Evolutionary conservation across 2,888 invertebrate genomes (phyloP).

Genomic region (Notodonta ziczac): DNA sequence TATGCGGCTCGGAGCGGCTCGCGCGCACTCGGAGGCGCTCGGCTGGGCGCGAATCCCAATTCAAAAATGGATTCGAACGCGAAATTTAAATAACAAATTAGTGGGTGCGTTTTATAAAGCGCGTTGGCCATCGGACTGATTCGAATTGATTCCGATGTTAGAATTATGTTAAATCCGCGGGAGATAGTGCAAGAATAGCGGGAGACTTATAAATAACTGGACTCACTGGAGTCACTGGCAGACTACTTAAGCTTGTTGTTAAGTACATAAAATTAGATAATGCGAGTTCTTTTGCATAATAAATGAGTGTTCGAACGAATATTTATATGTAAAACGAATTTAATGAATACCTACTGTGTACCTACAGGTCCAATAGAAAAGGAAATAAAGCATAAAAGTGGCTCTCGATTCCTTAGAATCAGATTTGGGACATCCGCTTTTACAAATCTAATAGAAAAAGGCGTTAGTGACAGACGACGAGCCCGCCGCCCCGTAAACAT

Average conservation of each 20-base stretch:
- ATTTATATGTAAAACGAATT: constrained; percentile 22
- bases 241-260: neutral
- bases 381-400: too few relatives aligned
- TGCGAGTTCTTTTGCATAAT: constrained; percentile 11
- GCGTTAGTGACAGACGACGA: too few relatives aligned
- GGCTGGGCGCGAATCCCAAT: constrained; percentile 62
- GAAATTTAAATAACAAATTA: constrained; percentile 80
- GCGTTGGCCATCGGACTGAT: constrained; percentile 66
- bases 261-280: constrained; percentile 17
- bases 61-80: constrained; percentile 73
- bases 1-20: constrained; percentile 57
- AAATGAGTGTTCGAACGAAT: constrained; percentile 8
- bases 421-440: too few relatives aligned
- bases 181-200: constrained; percentile 32
- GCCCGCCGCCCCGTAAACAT: too few relatives aligned
- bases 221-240: constrained; percentile 6
- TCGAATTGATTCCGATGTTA: constrained; percentile 67
- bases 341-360: constrained; percentile 30
- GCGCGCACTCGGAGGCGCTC: constrained; percentile 44
- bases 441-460: too few relatives aligned
- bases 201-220: constrained; percentile 28
- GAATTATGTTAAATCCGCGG: constrained; percentile 50
- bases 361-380: neutral
- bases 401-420: too few relatives aligned
- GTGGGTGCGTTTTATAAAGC: constrained; percentile 68